Conservation (phyloP, 2,113 vertebrate species). For the Dipodomys merriami region DNA sequence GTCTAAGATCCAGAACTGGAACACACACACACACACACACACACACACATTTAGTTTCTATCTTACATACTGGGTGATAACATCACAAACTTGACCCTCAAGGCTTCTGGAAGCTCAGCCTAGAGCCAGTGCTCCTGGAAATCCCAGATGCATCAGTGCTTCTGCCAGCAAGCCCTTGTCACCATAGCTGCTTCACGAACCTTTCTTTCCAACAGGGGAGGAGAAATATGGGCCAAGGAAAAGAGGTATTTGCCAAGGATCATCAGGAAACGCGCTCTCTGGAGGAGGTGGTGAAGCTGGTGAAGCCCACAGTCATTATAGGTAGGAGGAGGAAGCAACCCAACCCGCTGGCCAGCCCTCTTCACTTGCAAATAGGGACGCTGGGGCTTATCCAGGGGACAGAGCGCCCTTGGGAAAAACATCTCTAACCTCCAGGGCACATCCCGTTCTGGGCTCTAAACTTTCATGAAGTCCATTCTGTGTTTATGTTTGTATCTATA, state of each 20-base stretch:
- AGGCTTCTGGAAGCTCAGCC: neutral
- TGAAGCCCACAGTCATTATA: constrained; percentile 96
- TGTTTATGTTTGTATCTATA: no score
- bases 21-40: no score
- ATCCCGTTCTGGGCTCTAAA: neutral
- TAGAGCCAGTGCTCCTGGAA: neutral
- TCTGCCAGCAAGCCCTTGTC: no score
- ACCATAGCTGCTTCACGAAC: neutral
- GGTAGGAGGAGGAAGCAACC: constrained; percentile 83
- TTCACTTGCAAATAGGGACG: constrained; percentile 49
- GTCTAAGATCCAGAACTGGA: no score
- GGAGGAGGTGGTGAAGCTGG: constrained; percentile 93
- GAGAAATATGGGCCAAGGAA: constrained; percentile 94
- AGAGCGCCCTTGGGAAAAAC: neutral
- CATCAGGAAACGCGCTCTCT: constrained; percentile 91
- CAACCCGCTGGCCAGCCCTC: neutral
- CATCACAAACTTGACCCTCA: neutral
- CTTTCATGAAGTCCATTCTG: no score
- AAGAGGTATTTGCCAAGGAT: constrained; percentile 95
- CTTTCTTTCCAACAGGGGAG: constrained; percentile 88
- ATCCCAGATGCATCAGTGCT: neutral
- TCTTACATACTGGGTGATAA: neutral
- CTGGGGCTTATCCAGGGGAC: neutral
- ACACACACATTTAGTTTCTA: neutral
- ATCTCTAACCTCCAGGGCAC: neutral